Conservation (phyloP, 23 tunicate genomes). For the Oikopleura albicans region DNA sequence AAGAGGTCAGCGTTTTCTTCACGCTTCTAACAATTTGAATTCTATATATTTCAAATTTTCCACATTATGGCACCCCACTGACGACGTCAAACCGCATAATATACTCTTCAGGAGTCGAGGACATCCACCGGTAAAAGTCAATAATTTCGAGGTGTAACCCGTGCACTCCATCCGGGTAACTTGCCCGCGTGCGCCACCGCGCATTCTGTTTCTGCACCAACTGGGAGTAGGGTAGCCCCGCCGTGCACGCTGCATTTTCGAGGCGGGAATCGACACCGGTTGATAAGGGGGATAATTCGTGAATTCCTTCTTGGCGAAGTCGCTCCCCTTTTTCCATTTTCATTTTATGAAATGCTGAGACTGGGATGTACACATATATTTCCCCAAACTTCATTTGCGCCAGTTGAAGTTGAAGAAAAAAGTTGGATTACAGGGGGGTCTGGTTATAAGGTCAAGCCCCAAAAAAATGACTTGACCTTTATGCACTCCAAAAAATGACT, state of each 20-base stretch:
- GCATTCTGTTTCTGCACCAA: not conserved
- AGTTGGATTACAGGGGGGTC: too few species aligned
- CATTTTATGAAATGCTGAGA: not conserved
- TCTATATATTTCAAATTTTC: too few species aligned
- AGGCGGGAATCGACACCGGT: not conserved
- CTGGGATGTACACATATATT: too few species aligned
- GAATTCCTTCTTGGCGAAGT: not conserved
- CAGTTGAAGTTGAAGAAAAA: too few species aligned
- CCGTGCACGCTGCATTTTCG: not conserved
- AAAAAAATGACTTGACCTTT: too few species aligned
- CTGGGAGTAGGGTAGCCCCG: not conserved
- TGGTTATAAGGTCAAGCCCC: too few species aligned
- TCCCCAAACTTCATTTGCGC: too few species aligned
- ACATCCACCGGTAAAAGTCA: not conserved
- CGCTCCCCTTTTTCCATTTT: not conserved
- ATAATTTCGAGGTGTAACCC: not conserved
- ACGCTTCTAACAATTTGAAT: too few species aligned
- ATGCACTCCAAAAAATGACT: too few species aligned
- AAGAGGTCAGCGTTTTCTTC: too few species aligned
- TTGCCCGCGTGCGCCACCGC: not conserved
- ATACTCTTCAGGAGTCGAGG: not conserved
- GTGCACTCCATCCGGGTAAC: not conserved
- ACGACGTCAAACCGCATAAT: not conserved
- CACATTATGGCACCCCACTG: not conserved
- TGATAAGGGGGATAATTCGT: not conserved